These are phyloP conservation scores for Drosophila acutilabella DNA, from an alignment of 2,888 invertebrate genomes.

Conservation along the genomic window DNA sequence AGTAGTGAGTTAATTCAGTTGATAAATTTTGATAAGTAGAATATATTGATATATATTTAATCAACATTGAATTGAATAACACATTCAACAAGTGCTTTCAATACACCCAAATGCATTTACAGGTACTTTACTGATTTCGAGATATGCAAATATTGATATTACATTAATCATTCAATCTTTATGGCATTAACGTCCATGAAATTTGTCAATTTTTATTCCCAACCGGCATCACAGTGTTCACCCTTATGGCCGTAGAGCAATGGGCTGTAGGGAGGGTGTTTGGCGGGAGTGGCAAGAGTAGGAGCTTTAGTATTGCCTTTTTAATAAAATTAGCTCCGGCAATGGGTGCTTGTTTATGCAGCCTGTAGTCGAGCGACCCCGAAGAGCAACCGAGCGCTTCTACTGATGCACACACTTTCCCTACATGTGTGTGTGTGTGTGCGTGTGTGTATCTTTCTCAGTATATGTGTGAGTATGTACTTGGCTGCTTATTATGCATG, in stretches of 20 bases:
- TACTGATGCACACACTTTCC: constrained; percentile 56
- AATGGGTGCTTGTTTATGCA: constrained; percentile 77
- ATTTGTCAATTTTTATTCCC: constrained; percentile 48
- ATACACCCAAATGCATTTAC: constrained; percentile 10
- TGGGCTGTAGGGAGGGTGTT: too few species aligned
- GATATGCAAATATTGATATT: constrained; percentile 27
- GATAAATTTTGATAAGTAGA: not conserved
- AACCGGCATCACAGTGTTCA: constrained; percentile 40
- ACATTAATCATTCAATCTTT: constrained; percentile 46
- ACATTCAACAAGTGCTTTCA: constrained; percentile 8
- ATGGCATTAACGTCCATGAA: constrained; percentile 31
- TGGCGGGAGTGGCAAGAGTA: not conserved
- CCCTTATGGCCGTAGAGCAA: not conserved
- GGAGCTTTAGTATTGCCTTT: constrained; percentile 64
- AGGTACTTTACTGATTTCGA: constrained; percentile 10
- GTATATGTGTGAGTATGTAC: constrained; percentile 51
- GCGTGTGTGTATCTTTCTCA: constrained; percentile 19
- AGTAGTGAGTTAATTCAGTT: not conserved
- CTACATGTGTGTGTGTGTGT: constrained; percentile 13
- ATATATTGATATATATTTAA: not conserved
- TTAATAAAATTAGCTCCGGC: constrained; percentile 75
- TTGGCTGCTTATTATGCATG: constrained; percentile 77
- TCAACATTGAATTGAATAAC: not conserved
- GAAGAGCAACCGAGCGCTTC: constrained; percentile 47
- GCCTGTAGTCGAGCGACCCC: constrained; percentile 53